phyloP scores from a whole-genome alignment of 2,888 invertebrate genomes.

The Pristionchus maxplancki region DNA sequence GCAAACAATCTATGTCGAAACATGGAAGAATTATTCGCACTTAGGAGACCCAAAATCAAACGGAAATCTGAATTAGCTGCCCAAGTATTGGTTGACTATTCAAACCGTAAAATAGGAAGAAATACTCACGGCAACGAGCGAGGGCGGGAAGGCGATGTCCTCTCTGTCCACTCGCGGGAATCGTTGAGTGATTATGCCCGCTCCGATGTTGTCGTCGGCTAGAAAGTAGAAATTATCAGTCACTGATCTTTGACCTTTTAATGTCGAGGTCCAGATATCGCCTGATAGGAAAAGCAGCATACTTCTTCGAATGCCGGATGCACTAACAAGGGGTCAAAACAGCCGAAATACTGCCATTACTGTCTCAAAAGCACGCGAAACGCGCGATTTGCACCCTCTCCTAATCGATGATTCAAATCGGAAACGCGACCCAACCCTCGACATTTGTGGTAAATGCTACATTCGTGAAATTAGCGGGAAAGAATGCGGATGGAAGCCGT shows the following conservation, averaged over 20 bases:
- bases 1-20: not conserved
- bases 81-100: not conserved
- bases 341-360: no score
- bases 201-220: constrained; percentile 45
- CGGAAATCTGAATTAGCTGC: not conserved
- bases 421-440: no score
- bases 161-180: constrained; percentile 37
- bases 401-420: not conserved
- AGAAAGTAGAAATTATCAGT: not conserved
- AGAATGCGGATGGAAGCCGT: not conserved
- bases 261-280: no score
- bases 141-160: constrained; percentile 30
- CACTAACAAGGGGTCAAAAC: no score
- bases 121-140: constrained; percentile 18
- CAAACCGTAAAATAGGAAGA: not conserved
- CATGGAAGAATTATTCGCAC: not conserved
- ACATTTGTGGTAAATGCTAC: no score
- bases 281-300: not conserved
- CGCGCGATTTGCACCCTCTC: not conserved
- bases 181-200: constrained; percentile 49
- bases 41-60: not conserved
- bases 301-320: not conserved
- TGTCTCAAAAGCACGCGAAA: not conserved
- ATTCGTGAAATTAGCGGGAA: not conserved
- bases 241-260: not conserved